Base-by-base conservation (phyloP, 30 jellyfish, hydroid and myxozoan species). In the Morbakka virulenta region DNA sequence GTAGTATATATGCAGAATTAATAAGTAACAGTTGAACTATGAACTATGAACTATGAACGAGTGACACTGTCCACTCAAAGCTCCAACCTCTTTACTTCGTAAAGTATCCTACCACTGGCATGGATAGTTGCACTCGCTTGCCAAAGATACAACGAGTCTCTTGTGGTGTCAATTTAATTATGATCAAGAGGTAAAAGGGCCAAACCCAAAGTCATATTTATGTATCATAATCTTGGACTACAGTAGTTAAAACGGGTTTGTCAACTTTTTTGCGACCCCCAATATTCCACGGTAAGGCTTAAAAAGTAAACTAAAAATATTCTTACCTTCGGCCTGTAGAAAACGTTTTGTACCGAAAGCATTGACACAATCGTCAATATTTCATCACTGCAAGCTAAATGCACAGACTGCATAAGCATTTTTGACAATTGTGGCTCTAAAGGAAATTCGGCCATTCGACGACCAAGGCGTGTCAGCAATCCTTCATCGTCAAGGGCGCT, bases 401-500 rank as follows among this genome's bases (percentile, higher is more conserved):
- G 95, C 49, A 92, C 99, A 9, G 99, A 92, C 34, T 92, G 99
- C 24, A 92, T 92, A 32, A 92, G 91, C 94, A 92, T 85, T 35
- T 92, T 92, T 20, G 99, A 85, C n/a, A 92, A 62, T 75, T 80
- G 95, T 0, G 99, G 99, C 26, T 94, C 95, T 6, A 92, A 77
- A 1, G 99, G 99, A 52, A 92, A 92, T 48, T 92, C 99, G 2
- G 99, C 99, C 99, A 92, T 92, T 70, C 99, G 35, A 28, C 99
- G 87, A 0, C 99, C 99, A 14, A 85, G 94, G 23, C 99, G 89
- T 24, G 99, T 92, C 27, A 92, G 67, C 35, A 92, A 76, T n/a
- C 99, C 99, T 61, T 92, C 99, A 77, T 92, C 99, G 36, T 92
- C 99, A 1, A 92, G 77, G 11, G 99, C 99, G 57, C 99, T 86